Evolutionary conservation across 1,140 invertebrate species (phyloP).

Genomic region (Lanistes nyassanus): DNA sequence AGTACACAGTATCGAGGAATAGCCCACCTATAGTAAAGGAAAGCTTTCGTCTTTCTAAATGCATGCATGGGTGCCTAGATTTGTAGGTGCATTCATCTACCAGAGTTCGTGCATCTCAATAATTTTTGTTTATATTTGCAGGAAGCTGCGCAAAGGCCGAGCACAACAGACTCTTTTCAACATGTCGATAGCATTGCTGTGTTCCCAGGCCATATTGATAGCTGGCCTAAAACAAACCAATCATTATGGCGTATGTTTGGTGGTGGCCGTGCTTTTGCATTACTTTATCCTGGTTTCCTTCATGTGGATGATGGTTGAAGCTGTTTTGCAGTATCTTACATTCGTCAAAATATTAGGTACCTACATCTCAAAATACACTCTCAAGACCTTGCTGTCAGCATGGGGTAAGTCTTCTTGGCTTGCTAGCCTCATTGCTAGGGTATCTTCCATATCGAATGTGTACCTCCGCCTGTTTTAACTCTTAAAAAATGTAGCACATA

Average conservation of each 20-base stretch:
- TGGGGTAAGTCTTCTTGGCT: constrained; percentile 61
- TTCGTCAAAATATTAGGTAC: constrained; percentile 69
- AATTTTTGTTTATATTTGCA: constrained; percentile 34
- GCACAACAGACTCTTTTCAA: constrained; percentile 62
- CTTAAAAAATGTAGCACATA: too few species aligned
- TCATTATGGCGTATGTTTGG: constrained; percentile 52
- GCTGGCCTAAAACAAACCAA: constrained; percentile 57
- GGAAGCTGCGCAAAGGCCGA: constrained; percentile 58
- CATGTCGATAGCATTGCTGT: constrained; percentile 55
- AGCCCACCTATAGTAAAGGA: too few species aligned
- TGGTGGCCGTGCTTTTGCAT: constrained; percentile 65
- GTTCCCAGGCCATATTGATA: constrained; percentile 55
- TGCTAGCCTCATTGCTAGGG: too few species aligned
- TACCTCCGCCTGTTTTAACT: too few species aligned
- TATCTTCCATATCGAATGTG: too few species aligned
- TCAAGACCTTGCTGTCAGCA: constrained; percentile 66
- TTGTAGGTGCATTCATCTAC: neutral
- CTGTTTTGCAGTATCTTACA: constrained; percentile 67
- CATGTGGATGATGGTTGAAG: constrained; percentile 70
- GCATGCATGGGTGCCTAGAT: neutral
- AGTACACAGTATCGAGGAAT: too few species aligned
- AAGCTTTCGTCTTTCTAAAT: too few species aligned
- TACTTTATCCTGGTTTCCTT: constrained; percentile 69
- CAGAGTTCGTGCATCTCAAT: neutral
- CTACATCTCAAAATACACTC: constrained; percentile 65